phyloP scores from a whole-genome alignment of 2,113 vertebrate species.

The Phylloscopus trochiloides region DNA sequence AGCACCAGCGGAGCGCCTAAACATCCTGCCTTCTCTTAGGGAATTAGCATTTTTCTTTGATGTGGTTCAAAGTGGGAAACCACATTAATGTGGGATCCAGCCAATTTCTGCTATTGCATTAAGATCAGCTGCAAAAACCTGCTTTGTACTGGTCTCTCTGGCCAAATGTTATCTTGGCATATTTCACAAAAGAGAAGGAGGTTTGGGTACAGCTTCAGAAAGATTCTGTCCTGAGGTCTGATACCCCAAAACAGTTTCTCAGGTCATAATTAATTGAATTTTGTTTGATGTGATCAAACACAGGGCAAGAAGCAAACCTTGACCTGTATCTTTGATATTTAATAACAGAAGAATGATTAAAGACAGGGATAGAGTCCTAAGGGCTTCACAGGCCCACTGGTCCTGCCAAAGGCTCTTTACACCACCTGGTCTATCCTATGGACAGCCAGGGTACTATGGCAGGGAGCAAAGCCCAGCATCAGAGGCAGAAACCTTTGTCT shows the following conservation, averaged over 20 bases:
- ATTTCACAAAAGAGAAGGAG: background rate
- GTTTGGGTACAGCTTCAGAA: background rate
- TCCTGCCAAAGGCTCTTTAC: constrained; percentile 3
- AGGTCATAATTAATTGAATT: background rate
- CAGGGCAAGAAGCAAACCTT: background rate
- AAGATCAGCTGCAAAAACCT: background rate
- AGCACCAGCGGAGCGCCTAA: background rate
- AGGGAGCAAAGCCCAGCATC: background rate
- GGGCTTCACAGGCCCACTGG: background rate
- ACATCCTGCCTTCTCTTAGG: background rate
- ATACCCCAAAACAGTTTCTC: background rate
- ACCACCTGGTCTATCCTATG: background rate
- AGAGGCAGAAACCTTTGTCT: background rate
- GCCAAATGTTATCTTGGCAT: constrained; percentile 31
- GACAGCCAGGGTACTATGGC: background rate
- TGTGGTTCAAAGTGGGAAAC: constrained; percentile 31
- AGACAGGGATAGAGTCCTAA: background rate
- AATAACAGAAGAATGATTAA: background rate
- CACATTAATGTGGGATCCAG: background rate
- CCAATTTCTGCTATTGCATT: constrained; percentile 8
- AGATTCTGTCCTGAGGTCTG: background rate
- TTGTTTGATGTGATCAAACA: background rate
- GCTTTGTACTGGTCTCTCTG: background rate
- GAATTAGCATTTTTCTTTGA: constrained; percentile 46
- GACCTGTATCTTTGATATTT: background rate